These are phyloP conservation scores for Goniozus legneri DNA, from an alignment of 1,140 invertebrate genomes.

Conservation along the genomic window DNA sequence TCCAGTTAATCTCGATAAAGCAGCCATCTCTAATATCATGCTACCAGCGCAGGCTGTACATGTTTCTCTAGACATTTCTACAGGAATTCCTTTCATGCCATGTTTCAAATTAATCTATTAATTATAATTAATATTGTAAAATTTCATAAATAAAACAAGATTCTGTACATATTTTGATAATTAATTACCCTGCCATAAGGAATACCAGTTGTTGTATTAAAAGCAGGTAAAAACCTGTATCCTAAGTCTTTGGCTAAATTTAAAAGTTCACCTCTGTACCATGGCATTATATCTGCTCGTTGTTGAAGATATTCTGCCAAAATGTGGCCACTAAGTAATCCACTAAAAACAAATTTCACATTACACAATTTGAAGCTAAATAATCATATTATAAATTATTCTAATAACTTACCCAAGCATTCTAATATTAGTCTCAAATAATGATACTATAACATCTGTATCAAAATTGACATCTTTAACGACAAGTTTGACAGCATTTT, in stretches of 20 bases:
- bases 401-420: constrained; percentile 78
- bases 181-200: constrained; percentile 83
- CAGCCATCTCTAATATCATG: constrained; percentile 96
- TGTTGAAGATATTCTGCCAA: constrained; percentile 79
- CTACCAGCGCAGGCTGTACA: constrained; percentile 98
- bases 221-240: constrained; percentile 88
- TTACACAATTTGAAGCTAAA: not conserved
- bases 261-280: constrained; percentile 91
- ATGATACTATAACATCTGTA: constrained; percentile 91
- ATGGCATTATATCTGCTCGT: constrained; percentile 71
- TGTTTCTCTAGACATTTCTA: constrained; percentile 80
- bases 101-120: constrained; percentile 83
- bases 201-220: constrained; percentile 97
- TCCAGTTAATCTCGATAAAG: constrained; percentile 87
- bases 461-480: constrained; percentile 87
- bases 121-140: constrained; percentile 18
- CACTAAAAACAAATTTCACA: constrained; percentile 57
- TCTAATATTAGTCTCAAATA: constrained; percentile 98
- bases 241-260: constrained; percentile 90
- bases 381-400: constrained; percentile 11
- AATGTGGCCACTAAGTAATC: constrained; percentile 90
- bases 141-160: constrained; percentile 13
- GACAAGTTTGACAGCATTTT: constrained; percentile 82
- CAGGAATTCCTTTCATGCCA: constrained; percentile 75
- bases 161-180: constrained; percentile 12